Base-by-base conservation (phyloP, 1,140 invertebrate species). In the Polypedilum vanderplanki region DNA sequence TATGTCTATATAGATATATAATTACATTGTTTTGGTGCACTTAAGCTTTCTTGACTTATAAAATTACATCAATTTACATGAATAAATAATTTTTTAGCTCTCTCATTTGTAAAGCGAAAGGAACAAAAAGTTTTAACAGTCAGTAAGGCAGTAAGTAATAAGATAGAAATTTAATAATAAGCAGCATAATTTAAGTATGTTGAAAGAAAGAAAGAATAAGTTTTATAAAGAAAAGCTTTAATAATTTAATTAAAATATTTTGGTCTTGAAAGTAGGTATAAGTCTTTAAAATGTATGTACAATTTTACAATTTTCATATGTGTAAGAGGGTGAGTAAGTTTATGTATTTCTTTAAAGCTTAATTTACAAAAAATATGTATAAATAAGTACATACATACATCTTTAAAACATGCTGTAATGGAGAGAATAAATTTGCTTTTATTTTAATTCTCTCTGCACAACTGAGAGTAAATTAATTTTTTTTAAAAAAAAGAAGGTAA, bases 61-160 rank as follows among this genome's bases (percentile, higher is more conserved):
- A 33, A 57, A 57, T 57, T 57, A 57, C 46, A 57, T 57, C 46
- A 57, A 57, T 57, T 57, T 57, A 57, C 46, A 57, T 57, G 46
- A 57, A 15, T 15, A 15, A 57, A 57, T 57, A 57, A 57, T 3
- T 33, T 33, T 33, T n/a, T n/a, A n/a, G n/a, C n/a, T n/a, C n/a
- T 33, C 24, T 33, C 46, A 57, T n/a, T 4, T n/a, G 15, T 15
- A 57, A 57, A 12, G n/a, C 12, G 46, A 57, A 57, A n/a, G 46
- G 12, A 12, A 15, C 12, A 12, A 15, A 9, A 15, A n/a, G n/a
- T n/a, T n/a, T n/a, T n/a, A n/a, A n/a, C n/a, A n/a, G n/a, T n/a
- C n/a, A n/a, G n/a, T n/a, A n/a, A n/a, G n/a, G n/a, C n/a, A n/a
- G n/a, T 15, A 57, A 57, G 24, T 4, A 57, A 15, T 8, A n/a